Base-by-base conservation (phyloP, 2,888 invertebrate species). In the Dascillus cervinus region DNA sequence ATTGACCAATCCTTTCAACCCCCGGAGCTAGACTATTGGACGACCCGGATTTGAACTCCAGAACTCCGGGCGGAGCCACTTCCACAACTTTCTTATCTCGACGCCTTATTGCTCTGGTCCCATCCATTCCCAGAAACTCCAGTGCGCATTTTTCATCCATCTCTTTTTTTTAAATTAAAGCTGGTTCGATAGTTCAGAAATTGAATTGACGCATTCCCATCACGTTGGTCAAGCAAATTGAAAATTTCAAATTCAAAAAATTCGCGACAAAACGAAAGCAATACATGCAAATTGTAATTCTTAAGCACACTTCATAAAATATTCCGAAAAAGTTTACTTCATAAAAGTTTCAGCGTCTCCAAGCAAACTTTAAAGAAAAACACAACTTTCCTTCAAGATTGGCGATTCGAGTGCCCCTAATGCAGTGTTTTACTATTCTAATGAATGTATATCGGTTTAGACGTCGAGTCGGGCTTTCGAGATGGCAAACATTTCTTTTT, bases 1-100 rank as follows among this genome's bases (percentile, higher is more conserved):
- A 56, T 57, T 62, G 62, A 62, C 64, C 64, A 54, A 59, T 55
- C 62, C 62, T 62, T 58, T 58, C 48, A 40, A 41, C 32, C 42
- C 34, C 42, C 39, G 47, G 40, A 43, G 56, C 42, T 34, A 45
- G 52, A 52, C 57, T 52, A 62, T 62, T 64, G 62, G 62, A 44
- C 47, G 52, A 37, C 50, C 47, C 49, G 43, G 47, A 43, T 52
- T 51, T 51, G 55, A 43, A 35, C 36, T 39, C 44, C 44, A 43
- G 44, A 55, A 46, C 49, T 52, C 51, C 55, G 54, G 58, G 58
- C 57, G 58, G 58, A 50, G 58, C 55, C 42, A 50, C 46, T 39
- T 42, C 45, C 50, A 49, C 52, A 46, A 38, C 49, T 60, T 62
- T 62, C 62, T 61, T 63, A 61, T 56, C 55, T 59, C 52, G 58